A percentile compares a stretch with the other conserved stretches of the same genome.
phyloP scores from a whole-genome alignment of 2,113 vertebrate species.

The Cheirogaleus medius region DNA sequence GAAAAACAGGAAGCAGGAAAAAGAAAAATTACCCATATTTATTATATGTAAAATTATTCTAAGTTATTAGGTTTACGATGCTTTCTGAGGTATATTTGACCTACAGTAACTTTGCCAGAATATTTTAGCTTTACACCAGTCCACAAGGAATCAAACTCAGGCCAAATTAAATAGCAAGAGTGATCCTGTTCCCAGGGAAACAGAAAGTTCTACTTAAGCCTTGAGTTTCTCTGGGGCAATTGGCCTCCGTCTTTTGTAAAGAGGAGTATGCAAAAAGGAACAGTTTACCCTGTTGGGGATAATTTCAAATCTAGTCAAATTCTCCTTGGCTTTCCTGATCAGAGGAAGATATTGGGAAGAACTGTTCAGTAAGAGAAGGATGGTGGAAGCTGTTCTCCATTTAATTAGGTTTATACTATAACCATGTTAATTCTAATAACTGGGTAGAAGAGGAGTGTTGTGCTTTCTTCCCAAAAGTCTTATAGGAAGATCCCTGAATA shows the following conservation, averaged over 20 bases:
- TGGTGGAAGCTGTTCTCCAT: background rate
- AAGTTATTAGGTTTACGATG: background rate
- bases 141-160: background rate
- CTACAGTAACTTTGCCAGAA: background rate
- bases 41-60: background rate
- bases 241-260: background rate
- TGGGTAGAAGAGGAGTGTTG: background rate
- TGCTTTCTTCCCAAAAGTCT: background rate
- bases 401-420: background rate
- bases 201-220: background rate
- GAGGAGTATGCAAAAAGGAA: background rate
- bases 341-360: background rate
- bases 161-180: background rate
- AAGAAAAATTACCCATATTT: background rate
- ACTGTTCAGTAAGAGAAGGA: background rate
- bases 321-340: background rate
- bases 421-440: background rate
- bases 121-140: background rate
- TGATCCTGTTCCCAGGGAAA: background rate
- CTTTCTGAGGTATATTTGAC: background rate
- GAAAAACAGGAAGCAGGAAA: background rate
- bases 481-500: background rate
- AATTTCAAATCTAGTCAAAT: background rate
- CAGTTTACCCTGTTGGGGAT: background rate
- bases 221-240: background rate